Evolutionary conservation across 2,113 vertebrate genomes (phyloP), one percentile per base, ranked within the genome.

Genomic region (Python bivittatus): DNA sequence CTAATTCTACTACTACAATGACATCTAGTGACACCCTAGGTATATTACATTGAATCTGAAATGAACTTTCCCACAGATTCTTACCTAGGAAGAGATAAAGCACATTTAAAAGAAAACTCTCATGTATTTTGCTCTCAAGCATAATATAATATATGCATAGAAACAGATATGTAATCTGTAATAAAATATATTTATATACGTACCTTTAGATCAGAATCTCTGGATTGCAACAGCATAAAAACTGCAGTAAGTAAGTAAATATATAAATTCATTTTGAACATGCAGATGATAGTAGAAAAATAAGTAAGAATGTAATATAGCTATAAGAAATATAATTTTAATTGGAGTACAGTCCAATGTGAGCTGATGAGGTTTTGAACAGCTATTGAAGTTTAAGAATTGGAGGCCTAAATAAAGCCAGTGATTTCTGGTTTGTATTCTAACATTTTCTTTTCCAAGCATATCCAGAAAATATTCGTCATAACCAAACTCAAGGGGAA

Each of bases 311-410:
- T 90, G 94, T 96, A 95, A 93, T 96, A 89, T 95, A 96, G 95
- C 0, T 91, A 93, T 90, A 96, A 95, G 79, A 93, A 92, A 48
- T 58, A 96, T 94, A 96, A 97, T 96, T 10, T 54, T 54, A 54
- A 54, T 13, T 54, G 53, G 53, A 54, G 9, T 54, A 10, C 53
- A 54, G 53, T 54, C 53, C 53, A 54, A 10, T 54, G 12, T 54
- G 53, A 54, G 5, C 53, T 54, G 53, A 54, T 54, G 7, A 54
- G 11, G 53, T 54, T 54, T 54, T 95, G 95, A 94, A 97, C 97
- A 98, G 97, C 97, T 98, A 97, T 95, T 98, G 95, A 56, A 96
- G 94, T 96, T 98, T 97, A 98, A 98, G 96, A 93, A 97, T 96
- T 94, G 97, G 56, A 97, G 96, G 97, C 95, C 95, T 95, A 97